Percentiles rank a stretch among this genome's conserved stretches.
Evolutionary conservation across 2,113 vertebrate species (phyloP).

Genomic region (Perca fluviatilis): DNA sequence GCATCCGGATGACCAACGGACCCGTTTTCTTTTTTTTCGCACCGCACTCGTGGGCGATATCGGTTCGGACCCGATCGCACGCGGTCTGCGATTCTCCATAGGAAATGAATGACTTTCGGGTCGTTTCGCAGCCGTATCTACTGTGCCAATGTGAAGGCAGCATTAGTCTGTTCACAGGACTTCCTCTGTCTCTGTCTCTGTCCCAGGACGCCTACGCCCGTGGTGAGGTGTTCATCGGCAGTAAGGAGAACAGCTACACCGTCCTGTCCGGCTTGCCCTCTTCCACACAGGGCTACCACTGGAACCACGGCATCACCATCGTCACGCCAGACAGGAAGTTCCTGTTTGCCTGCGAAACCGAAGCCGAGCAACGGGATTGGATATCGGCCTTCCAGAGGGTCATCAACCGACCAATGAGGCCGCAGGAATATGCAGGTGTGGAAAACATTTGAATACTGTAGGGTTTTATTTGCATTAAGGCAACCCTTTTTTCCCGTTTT

Average conservation of each 20-base stretch:
- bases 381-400: constrained; percentile 92
- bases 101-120: too few relatives aligned
- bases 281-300: constrained; percentile 92
- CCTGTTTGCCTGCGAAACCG: constrained; percentile 94
- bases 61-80: too few relatives aligned
- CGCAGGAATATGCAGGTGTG: constrained; percentile 95
- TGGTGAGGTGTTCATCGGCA: constrained; percentile 98
- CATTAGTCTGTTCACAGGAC: background rate
- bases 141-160: too few relatives aligned
- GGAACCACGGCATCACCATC: constrained; percentile 96
- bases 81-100: too few relatives aligned
- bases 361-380: constrained; percentile 92
- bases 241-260: constrained; percentile 95
- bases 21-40: too few relatives aligned
- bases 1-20: too few relatives aligned
- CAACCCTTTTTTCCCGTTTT: too few relatives aligned
- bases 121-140: too few relatives aligned
- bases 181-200: background rate
- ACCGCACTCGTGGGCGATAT: too few relatives aligned
- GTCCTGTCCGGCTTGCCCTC: constrained; percentile 91
- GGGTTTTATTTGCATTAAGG: background rate
- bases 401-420: constrained; percentile 96
- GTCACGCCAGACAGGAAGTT: constrained; percentile 96
- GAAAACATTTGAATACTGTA: too few relatives aligned
- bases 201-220: constrained; percentile 94